phyloP scores from a whole-genome alignment of 2,888 invertebrate genomes.

The Cistogaster globosa region DNA sequence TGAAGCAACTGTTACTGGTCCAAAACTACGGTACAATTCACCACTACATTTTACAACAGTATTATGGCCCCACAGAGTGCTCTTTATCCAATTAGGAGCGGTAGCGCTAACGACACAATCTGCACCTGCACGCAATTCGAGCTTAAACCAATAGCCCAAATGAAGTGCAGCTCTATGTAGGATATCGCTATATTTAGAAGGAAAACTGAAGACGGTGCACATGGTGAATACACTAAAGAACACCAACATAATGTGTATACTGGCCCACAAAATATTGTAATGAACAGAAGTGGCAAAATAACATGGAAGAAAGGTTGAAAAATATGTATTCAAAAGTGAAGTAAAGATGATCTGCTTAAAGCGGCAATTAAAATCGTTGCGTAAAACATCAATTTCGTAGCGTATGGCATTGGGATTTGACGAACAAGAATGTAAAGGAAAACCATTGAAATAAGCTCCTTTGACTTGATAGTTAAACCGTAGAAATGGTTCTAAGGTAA shows the following conservation, averaged over 20 bases:
- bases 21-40: slow-evolving; percentile 89
- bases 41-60: slow-evolving; percentile 89
- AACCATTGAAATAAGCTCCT: slow-evolving; percentile 83
- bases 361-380: slow-evolving; percentile 94
- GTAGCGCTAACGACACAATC: slow-evolving; percentile 74
- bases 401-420: slow-evolving; percentile 88
- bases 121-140: slow-evolving; percentile 77
- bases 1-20: slow-evolving; percentile 92
- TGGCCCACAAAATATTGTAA: slow-evolving; percentile 92
- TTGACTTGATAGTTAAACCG: slow-evolving; percentile 84
- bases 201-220: slow-evolving; percentile 87
- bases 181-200: slow-evolving; percentile 91
- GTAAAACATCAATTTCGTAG: slow-evolving; percentile 92
- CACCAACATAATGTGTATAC: slow-evolving; percentile 92
- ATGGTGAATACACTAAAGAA: slow-evolving; percentile 93
- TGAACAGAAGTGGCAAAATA: slow-evolving; percentile 92
- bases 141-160: slow-evolving; percentile 86
- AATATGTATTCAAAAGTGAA: slow-evolving; percentile 93
- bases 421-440: slow-evolving; percentile 90
- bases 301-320: slow-evolving; percentile 94
- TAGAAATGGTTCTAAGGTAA: slow-evolving; percentile 90
- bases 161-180: slow-evolving; percentile 95
- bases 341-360: slow-evolving; percentile 94
- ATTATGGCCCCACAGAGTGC: slow-evolving; percentile 89
- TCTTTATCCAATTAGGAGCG: slow-evolving; percentile 84